These are phyloP conservation scores for Takifugu flavidus DNA, from an alignment of 2,113 vertebrate genomes.

Conservation along the genomic window DNA sequence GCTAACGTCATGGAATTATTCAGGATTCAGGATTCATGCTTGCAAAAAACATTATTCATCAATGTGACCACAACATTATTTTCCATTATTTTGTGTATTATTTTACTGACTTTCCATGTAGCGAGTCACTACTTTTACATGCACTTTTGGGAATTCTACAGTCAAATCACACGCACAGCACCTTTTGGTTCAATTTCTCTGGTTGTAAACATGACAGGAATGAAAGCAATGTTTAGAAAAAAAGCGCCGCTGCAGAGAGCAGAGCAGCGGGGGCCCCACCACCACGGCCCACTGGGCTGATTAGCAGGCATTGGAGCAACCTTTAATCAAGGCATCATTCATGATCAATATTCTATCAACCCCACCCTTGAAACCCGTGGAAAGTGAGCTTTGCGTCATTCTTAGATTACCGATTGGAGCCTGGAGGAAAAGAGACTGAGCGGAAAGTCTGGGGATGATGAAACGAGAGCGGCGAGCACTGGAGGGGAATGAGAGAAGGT, in stretches of 20 bases:
- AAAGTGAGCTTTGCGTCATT: slow-evolving; percentile 17
- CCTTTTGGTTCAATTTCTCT: too few relatives aligned
- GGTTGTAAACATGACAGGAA: background rate
- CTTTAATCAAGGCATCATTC: slow-evolving; percentile 47
- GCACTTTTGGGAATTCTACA: too few relatives aligned
- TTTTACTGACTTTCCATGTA: too few relatives aligned
- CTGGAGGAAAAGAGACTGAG: slow-evolving; percentile 23
- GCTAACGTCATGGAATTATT: too few relatives aligned
- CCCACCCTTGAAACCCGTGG: slow-evolving; percentile 19
- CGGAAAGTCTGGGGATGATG: slow-evolving; percentile 33
- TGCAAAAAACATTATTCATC: too few relatives aligned
- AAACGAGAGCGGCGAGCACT: slow-evolving; percentile 16
- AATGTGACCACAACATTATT: too few relatives aligned
- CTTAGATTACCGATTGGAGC: slow-evolving; percentile 42
- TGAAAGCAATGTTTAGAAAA: background rate
- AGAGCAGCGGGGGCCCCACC: background rate
- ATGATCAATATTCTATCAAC: slow-evolving; percentile 42
- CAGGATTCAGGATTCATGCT: too few relatives aligned
- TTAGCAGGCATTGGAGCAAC: slow-evolving; percentile 16
- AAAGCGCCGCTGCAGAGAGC: background rate
- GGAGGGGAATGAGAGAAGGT: slow-evolving; percentile 29
- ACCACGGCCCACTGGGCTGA: slow-evolving; percentile 8
- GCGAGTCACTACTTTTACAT: too few relatives aligned
- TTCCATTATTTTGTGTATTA: too few relatives aligned
- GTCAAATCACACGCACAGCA: too few relatives aligned